Base-by-base conservation (phyloP, 2,888 invertebrate genomes). In the Euproctis similis region DNA sequence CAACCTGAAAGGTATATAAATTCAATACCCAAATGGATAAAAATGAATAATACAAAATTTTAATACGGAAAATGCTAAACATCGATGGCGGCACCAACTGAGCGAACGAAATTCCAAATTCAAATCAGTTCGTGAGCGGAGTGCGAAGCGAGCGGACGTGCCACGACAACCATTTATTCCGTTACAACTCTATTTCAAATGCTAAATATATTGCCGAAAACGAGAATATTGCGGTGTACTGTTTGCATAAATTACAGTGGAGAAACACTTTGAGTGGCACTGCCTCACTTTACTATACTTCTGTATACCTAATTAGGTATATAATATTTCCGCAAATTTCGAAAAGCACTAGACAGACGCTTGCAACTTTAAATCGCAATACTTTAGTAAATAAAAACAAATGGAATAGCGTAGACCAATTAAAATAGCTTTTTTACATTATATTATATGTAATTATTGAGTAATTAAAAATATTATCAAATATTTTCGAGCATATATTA, bases 101-200 rank as follows among this genome's bases (percentile, higher is more conserved):
- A 62, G 62, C 68, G 61, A 60, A 62, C 46, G 60, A 64, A 74
- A 77, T 76, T 76, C 75, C 56, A 71, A 75, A 80, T 80, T 78
- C 73, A 80, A 80, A 80, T 77, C 77, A 80, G 73, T 77, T 74
- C 77, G 78, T 77, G 78, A 78, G 73, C 59, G 28, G 76, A 62
- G 71, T 78, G 69, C 66, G 63, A 66, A 78, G 65, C 51, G 61
- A 37, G 59, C 59, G 67, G 74, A 80, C 77, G 76, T 78, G 77
- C 66, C 54, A 52, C 50, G 56, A 59, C 60, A 62, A 61, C 62
- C 66, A 67, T 72, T 77, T 72, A 72, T 74, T 74, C 72, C 70
- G 71, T 71, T 71, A 73, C 73, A 67, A 70, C 66, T 72, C 63
- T 60, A 61, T 70, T 71, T 54, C 58, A 63, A 71, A 77, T 77